Conservation (phyloP, 2,113 vertebrate genomes). For the Neolamprologus modestus region DNA sequence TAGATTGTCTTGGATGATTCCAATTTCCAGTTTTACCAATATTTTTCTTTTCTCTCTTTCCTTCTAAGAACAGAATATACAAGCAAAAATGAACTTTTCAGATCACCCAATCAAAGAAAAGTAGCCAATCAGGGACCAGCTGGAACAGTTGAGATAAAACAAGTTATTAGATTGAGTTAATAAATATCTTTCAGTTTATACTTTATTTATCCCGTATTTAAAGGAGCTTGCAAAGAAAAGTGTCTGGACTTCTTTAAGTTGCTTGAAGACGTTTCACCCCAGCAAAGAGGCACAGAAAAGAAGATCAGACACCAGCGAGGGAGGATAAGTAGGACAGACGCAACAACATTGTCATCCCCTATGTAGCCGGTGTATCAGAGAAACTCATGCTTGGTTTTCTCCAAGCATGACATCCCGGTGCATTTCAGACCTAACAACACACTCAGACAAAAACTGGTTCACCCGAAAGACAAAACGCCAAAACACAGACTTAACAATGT, state of each 20-base stretch:
- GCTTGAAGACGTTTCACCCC: no score
- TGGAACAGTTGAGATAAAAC: neutral
- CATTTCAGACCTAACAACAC: fast-evolving
- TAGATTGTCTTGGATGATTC: fast-evolving
- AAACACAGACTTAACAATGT: fast-evolving
- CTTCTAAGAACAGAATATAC: neutral
- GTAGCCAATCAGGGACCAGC: neutral
- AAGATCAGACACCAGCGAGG: no score
- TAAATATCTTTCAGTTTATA: neutral
- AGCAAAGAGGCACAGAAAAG: no score
- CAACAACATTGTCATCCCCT: no score
- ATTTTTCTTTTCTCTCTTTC: neutral
- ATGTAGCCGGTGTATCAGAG: no score
- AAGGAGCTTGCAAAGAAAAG: no score
- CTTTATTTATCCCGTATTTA: neutral
- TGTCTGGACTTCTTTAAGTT: no score
- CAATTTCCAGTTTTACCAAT: neutral
- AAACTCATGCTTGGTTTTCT: no score
- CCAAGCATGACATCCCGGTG: no score
- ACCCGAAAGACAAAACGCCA: fast-evolving
- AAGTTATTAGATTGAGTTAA: neutral
- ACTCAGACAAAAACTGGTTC: fast-evolving
- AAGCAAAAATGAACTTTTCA: neutral
- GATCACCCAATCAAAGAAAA: neutral
- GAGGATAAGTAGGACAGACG: fast-evolving